Evolutionary conservation across 1,140 invertebrate species (phyloP), one percentile per base, ranked within the genome.

Genomic region (Hormaphis cornu): DNA sequence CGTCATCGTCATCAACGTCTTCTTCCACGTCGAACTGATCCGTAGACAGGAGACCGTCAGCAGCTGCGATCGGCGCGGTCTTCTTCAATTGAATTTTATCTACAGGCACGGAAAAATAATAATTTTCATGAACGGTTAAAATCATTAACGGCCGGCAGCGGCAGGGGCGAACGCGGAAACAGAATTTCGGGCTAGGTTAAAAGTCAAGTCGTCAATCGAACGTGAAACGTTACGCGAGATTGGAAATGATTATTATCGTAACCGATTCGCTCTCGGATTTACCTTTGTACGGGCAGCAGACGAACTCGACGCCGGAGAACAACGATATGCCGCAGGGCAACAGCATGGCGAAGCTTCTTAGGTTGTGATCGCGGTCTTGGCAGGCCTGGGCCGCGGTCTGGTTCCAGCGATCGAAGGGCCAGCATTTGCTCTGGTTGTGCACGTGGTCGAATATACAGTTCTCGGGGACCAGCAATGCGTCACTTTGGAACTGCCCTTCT

Each of bases 401-500:
- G 78, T 97, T 98, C 96, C 96, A 99, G 75, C 91, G 85, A 50
- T 88, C 86, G 75, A 91, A 95, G 59, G 82, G 81, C 87, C 93
- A 93, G 82, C 97, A 99, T 74, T 89, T 88, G 71, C 91, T 91
- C 75, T 94, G 89, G 80, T 97, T 97, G 82, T 98, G 94, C 76
- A 98, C 92, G 82, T 99, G 97, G 79, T 97, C 94, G 82, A 99
- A 99, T 72, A 95, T 85, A 80, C 97, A 99, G 75, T 93, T 93
- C 81, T 97, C 93, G 1, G 97, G 97, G n/a, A 99, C 97, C 73
- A 99, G 83, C 70, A 99, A 85, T 35, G 96, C 97, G 78, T 98
- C 96, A 75, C 93, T 96, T 83, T 97, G 95, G 85, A 99, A 99
- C 76, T 92, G 90, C 75, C 95, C 96, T 83, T 95, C 96, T 97